A percentile compares a stretch with the other conserved stretches of the same genome.
phyloP scores from a whole-genome alignment of 2,797 vertebrate genomes.

The Knipowitschia caucasica region DNA sequence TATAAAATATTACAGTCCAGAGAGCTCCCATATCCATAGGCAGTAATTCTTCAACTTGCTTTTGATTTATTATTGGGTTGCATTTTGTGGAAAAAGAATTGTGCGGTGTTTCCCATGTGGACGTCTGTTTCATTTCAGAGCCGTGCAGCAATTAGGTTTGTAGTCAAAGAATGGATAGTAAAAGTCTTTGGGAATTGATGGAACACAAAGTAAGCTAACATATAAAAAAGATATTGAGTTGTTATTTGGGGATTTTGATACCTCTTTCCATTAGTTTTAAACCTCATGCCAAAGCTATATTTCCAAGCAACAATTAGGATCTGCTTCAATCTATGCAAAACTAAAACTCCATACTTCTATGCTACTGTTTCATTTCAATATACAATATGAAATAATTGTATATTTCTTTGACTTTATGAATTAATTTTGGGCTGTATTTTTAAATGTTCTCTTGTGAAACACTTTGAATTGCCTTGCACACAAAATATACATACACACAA shows the following conservation, averaged over 20 bases:
- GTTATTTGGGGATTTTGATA: no score
- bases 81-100: not conserved
- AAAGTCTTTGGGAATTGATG: not conserved
- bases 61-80: constrained; percentile 3
- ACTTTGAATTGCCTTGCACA: no score
- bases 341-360: no score
- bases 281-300: not conserved
- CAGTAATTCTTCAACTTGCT: constrained; percentile 1
- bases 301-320: not conserved
- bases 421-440: no score
- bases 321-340: not conserved
- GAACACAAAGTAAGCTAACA: not conserved
- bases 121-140: not conserved
- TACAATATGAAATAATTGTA: no score
- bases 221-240: not conserved
- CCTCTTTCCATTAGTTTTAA: not conserved
- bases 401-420: no score
- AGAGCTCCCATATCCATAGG: constrained; percentile 3
- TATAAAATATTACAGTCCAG: constrained; percentile 7
- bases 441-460: no score
- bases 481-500: no score
- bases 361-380: no score
- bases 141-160: not conserved
- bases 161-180: not conserved
- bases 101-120: not conserved